A percentile compares a stretch with the other conserved stretches of the same genome.
Conservation (phyloP, 2,888 invertebrate species). For the Leptinotarsa haldemani region DNA sequence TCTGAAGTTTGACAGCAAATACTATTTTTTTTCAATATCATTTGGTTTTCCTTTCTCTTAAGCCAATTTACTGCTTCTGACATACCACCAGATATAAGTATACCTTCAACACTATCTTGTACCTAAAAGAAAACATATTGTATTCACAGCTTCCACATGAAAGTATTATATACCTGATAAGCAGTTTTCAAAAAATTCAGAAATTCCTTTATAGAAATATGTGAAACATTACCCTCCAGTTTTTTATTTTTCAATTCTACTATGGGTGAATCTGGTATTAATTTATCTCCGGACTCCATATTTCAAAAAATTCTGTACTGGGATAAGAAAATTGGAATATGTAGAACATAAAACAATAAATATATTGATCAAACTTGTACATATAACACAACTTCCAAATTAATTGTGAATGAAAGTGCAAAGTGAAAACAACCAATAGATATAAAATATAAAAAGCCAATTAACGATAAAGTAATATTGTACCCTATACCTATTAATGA, state of each 20-base stretch:
- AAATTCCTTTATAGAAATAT: constrained; percentile 77
- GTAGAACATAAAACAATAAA: neutral
- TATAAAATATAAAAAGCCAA: neutral
- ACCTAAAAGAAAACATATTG: constrained; percentile 51
- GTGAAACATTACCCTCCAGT: constrained; percentile 58
- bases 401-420: too few species aligned
- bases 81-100: constrained; percentile 64
- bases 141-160: neutral
- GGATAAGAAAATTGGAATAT: neutral
- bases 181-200: constrained; percentile 80
- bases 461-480: too few species aligned
- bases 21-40: constrained; percentile 56
- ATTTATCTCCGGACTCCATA: constrained; percentile 35
- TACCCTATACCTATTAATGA: too few species aligned
- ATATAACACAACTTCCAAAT: neutral
- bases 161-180: constrained; percentile 70
- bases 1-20: constrained; percentile 56
- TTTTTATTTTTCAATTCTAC: constrained; percentile 24
- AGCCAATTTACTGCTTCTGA: constrained; percentile 68
- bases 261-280: constrained; percentile 4
- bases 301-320: neutral
- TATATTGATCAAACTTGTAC: constrained; percentile 40
- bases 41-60: constrained; percentile 65
- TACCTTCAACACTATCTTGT: constrained; percentile 66
- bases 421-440: too few species aligned